phyloP scores from a whole-genome alignment of 2,113 vertebrate genomes.

The Coturnix japonica region DNA sequence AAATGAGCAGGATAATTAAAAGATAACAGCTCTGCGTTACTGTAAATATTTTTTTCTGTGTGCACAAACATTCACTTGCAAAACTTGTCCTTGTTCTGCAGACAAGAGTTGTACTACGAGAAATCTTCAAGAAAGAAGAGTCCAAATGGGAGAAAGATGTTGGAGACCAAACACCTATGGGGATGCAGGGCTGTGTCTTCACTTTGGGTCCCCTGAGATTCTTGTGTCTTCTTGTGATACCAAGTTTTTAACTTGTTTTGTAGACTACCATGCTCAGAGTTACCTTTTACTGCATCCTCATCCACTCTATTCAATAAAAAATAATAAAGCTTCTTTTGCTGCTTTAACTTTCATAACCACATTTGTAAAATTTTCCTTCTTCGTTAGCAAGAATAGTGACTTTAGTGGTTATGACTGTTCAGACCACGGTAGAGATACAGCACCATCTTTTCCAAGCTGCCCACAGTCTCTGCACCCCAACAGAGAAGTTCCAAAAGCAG shows the following conservation, averaged over 20 bases:
- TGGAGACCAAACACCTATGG: neutral
- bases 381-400: neutral
- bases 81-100: accelerated
- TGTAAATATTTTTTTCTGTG: neutral
- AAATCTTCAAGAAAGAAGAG: neutral
- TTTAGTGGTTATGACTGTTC: neutral
- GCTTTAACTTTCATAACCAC: neutral
- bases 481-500: neutral
- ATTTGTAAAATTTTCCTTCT: neutral
- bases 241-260: neutral
- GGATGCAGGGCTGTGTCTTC: neutral
- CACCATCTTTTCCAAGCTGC: neutral
- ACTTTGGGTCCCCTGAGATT: neutral
- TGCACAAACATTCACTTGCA: neutral
- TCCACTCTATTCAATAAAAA: neutral
- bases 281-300: neutral
- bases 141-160: neutral
- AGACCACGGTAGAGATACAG: neutral
- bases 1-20: accelerated
- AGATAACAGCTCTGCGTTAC: neutral
- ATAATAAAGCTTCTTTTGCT: neutral
- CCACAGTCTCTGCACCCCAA: accelerated
- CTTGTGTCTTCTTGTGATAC: neutral
- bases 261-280: neutral
- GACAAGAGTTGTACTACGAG: neutral